A percentile compares a stretch with the other conserved stretches of the same genome.
Evolutionary conservation across 2,888 invertebrate species (phyloP).

Genomic region (Phyllotreta striolata): DNA sequence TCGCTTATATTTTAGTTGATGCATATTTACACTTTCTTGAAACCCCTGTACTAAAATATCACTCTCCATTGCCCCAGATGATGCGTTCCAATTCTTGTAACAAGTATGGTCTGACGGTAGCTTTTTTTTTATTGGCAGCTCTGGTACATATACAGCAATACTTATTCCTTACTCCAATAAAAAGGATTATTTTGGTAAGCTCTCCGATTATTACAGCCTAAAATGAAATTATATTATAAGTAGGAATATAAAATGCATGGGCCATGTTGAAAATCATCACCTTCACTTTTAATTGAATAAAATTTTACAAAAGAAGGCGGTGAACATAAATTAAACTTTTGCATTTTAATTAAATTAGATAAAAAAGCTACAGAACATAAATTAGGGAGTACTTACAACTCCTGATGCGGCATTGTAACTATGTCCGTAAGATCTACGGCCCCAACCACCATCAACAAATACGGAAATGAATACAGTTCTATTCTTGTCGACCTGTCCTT

Average conservation of each 20-base stretch:
- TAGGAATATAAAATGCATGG: neutral
- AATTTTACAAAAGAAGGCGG: neutral
- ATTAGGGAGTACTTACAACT: conserved; percentile 8
- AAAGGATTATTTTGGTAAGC: conserved; percentile 36
- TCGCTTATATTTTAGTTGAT: conserved; percentile 31
- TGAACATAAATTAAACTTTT: too few species aligned
- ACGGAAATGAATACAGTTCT: conserved; percentile 35
- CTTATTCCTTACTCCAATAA: conserved; percentile 40
- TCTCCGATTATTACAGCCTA: conserved; percentile 39
- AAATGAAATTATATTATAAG: conserved; percentile 16
- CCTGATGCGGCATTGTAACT: conserved; percentile 38
- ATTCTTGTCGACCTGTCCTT: conserved; percentile 30
- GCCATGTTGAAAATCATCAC: neutral
- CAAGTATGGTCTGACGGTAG: conserved; percentile 34
- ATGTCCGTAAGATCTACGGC: conserved; percentile 33
- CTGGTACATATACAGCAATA: conserved; percentile 38
- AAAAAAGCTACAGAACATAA: neutral
- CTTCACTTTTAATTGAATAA: neutral
- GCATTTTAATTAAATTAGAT: too few species aligned
- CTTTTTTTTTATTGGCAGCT: conserved; percentile 23
- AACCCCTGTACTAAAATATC: conserved; percentile 41
- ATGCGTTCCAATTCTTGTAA: conserved; percentile 39
- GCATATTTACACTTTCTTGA: conserved; percentile 28
- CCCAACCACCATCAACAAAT: conserved; percentile 39
- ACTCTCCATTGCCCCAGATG: conserved; percentile 38